These are phyloP conservation scores for Todiramphus chloris DNA, from an alignment of 2,113 vertebrate genomes.

Conservation along the genomic window DNA sequence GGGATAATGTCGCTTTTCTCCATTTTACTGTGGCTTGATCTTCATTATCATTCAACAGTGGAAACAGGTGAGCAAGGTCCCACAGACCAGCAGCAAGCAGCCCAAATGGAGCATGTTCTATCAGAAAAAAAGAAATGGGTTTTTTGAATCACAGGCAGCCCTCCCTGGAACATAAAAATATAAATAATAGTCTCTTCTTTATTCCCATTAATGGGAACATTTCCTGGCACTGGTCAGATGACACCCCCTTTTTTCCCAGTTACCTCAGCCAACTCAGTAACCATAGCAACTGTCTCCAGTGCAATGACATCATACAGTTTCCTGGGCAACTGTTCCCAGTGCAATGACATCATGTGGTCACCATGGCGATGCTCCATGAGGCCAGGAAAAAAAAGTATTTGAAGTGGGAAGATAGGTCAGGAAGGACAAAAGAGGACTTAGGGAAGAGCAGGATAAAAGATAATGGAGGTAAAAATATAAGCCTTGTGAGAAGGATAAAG, in stretches of 20 bases:
- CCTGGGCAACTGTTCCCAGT: constrained; percentile 51
- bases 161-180: not conserved
- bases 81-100: not conserved
- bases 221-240: constrained; percentile 16
- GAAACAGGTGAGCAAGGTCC: not conserved
- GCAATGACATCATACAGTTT: constrained; percentile 67
- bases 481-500: not conserved
- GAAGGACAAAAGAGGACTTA: not conserved
- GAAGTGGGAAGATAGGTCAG: constrained; percentile 22
- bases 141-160: not conserved
- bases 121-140: not conserved
- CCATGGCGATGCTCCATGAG: constrained; percentile 54
- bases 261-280: constrained; percentile 36
- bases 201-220: constrained; percentile 7
- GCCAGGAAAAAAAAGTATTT: constrained; percentile 30
- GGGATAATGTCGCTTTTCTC: not conserved
- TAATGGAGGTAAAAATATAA: not conserved
- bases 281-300: constrained; percentile 46
- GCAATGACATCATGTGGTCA: constrained; percentile 59
- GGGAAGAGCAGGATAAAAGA: not conserved
- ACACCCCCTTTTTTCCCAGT: constrained; percentile 13
- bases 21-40: not conserved
- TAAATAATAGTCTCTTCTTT: not conserved
- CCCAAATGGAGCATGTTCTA: rapidly evolving
- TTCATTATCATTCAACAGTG: not conserved